Evolutionary conservation across 2,113 vertebrate genomes (phyloP).

Genomic region (Sterrhoptilus dennistouni): DNA sequence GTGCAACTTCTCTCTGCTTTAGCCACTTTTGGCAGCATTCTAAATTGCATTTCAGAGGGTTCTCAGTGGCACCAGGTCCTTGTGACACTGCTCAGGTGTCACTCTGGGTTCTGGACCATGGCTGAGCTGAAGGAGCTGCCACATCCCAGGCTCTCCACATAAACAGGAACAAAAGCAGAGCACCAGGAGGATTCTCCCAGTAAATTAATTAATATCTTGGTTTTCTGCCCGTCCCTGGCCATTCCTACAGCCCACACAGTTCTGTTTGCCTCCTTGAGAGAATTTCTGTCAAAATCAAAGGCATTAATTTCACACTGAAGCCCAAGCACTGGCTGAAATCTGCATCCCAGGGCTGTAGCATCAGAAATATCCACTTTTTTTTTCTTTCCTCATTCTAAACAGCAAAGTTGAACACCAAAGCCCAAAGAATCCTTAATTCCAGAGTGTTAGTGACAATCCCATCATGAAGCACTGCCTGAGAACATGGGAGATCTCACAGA

Average conservation of each 20-base stretch:
- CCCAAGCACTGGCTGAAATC: neutral
- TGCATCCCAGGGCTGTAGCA: neutral
- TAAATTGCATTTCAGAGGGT: neutral
- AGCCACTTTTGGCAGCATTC: neutral
- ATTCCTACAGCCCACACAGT: neutral
- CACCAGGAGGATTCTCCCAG: neutral
- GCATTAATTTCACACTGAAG: neutral
- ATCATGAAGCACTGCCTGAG: neutral
- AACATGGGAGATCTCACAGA: neutral
- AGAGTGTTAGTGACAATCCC: neutral
- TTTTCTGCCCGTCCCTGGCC: neutral
- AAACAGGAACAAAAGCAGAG: neutral
- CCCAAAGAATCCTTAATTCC: neutral
- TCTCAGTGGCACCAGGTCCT: neutral
- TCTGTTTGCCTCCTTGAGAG: neutral
- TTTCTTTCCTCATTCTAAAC: neutral
- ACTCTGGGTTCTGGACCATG: rapidly evolving
- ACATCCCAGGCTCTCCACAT: rapidly evolving
- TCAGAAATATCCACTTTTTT: neutral
- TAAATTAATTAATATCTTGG: rapidly evolving
- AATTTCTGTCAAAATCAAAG: neutral
- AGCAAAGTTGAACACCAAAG: neutral
- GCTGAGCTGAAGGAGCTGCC: neutral
- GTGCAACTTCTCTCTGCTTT: neutral
- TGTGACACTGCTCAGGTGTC: neutral